Evolutionary conservation across 2,888 invertebrate species (phyloP).

Genomic region (Sericinus montela): DNA sequence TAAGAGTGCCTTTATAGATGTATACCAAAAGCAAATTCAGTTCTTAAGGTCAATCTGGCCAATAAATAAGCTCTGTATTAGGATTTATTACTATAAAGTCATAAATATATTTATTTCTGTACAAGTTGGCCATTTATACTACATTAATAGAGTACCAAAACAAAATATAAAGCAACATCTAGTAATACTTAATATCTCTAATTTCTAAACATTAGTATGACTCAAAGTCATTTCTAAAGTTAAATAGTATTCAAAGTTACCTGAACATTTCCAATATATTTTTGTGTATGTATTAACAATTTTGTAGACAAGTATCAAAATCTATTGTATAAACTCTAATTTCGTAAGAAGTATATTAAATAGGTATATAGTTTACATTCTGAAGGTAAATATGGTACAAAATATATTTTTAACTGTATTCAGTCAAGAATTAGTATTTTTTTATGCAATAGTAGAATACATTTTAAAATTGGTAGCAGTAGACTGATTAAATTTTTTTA

Average conservation of each 20-base stretch:
- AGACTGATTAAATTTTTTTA: conserved; percentile 17
- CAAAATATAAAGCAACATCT: conserved; percentile 23
- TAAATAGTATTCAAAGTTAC: conserved; percentile 13
- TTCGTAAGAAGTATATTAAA: conserved; percentile 21
- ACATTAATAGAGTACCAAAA: conserved; percentile 26
- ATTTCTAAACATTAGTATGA: conserved; percentile 20
- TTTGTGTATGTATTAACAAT: conserved; percentile 14
- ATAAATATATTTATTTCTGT: conserved; percentile 17
- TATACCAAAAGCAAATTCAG: conserved; percentile 22
- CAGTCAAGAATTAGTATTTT: conserved; percentile 14
- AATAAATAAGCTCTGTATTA: conserved; percentile 35
- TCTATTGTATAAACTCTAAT: conserved; percentile 24
- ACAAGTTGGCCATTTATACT: conserved; percentile 39
- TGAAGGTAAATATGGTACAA: conserved; percentile 25
- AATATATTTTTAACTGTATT: conserved; percentile 23
- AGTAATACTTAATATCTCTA: conserved; percentile 20
- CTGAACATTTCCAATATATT: conserved; percentile 11
- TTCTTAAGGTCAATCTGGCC: conserved; percentile 23
- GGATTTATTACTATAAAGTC: conserved; percentile 27
- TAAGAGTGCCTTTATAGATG: conserved; percentile 17
- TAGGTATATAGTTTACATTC: conserved; percentile 18
- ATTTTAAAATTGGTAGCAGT: conserved; percentile 13
- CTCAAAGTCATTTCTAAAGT: conserved; percentile 27
- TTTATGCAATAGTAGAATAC: conserved; percentile 3
- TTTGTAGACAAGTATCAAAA: conserved; percentile 31